Conservation (phyloP, 2,113 vertebrate species). For the Phainopepla nitens region DNA sequence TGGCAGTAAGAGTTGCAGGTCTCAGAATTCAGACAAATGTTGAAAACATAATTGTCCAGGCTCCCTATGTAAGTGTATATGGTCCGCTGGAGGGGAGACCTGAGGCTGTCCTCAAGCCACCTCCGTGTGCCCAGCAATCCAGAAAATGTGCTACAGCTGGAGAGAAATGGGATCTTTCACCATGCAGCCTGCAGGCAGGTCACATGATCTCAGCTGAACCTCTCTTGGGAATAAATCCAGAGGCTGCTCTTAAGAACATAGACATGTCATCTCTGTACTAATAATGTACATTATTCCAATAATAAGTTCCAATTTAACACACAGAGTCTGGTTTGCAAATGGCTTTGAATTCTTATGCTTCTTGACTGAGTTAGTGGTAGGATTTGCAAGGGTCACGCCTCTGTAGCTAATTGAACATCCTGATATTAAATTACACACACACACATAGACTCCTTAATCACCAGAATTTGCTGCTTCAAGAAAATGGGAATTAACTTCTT, state of each 20-base stretch:
- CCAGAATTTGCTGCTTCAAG: neutral
- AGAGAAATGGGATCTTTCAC: neutral
- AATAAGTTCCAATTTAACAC: neutral
- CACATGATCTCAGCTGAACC: neutral
- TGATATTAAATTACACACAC: neutral
- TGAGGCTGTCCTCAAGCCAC: neutral
- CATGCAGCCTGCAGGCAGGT: neutral
- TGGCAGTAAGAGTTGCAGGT: neutral
- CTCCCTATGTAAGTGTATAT: neutral
- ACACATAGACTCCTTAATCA: neutral
- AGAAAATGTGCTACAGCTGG: accelerated
- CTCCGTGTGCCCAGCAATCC: neutral
- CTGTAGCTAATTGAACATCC: neutral
- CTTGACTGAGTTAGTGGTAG: neutral
- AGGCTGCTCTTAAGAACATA: neutral
- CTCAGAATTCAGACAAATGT: neutral
- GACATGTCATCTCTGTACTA: neutral
- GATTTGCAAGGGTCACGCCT: neutral
- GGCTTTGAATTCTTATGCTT: neutral
- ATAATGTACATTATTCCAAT: too few species aligned
- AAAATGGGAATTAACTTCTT: neutral
- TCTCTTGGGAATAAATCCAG: neutral
- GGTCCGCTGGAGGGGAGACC: neutral
- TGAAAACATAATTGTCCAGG: neutral
- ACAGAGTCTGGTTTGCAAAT: neutral